phyloP scores from a whole-genome alignment of 2,797 vertebrate genomes.

The Manis javanica region DNA sequence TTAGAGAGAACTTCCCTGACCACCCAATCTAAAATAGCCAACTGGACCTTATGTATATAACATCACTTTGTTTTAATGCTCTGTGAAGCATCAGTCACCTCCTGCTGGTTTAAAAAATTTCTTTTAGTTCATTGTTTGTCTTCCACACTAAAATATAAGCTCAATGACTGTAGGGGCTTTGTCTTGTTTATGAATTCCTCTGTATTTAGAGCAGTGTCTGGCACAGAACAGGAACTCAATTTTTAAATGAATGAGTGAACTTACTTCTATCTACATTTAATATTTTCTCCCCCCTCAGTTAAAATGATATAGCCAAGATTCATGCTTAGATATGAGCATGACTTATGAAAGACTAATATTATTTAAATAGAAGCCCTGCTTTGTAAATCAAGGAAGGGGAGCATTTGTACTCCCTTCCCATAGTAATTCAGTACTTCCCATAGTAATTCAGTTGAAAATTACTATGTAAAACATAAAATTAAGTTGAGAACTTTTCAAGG shows the following conservation, averaged over 20 bases:
- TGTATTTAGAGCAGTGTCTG: not conserved
- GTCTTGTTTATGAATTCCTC: not conserved
- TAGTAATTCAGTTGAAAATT: not conserved
- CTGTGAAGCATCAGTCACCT: not conserved
- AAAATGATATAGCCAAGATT: not conserved
- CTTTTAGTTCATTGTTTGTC: conserved; percentile 17
- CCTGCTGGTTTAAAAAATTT: not conserved
- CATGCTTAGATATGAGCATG: not conserved
- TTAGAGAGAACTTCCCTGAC: conserved; percentile 1
- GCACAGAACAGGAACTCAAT: not conserved
- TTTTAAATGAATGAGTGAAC: conserved; percentile 36
- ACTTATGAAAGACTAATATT: conserved; percentile 23
- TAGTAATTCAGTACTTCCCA: too few species aligned
- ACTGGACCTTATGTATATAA: not conserved
- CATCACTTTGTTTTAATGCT: not conserved
- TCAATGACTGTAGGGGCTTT: not conserved
- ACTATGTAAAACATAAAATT: conserved; percentile 39
- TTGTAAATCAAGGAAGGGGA: conserved; percentile 27
- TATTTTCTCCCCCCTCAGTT: not conserved
- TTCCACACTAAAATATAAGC: not conserved
- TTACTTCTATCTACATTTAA: conserved; percentile 33
- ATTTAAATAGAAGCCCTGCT: conserved; percentile 27
- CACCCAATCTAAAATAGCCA: not conserved
- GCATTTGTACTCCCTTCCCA: too few species aligned
- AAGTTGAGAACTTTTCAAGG: conserved; percentile 35